Evolutionary conservation across 2,888 invertebrate species (phyloP), one percentile per base, ranked within the genome.

Genomic region (Sericinus montela): DNA sequence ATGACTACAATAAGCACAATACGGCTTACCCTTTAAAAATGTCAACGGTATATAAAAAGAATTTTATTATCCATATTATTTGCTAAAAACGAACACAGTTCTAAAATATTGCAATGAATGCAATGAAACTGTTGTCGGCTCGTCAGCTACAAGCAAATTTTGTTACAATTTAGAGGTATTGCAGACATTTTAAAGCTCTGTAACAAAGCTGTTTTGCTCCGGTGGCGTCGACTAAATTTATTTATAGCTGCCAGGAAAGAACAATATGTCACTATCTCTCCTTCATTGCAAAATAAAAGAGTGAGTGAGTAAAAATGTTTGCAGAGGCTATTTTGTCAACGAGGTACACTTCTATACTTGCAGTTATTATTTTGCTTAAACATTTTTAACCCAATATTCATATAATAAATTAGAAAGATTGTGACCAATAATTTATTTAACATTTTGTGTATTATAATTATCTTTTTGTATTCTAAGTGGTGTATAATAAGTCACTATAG

Each of bases 181-280:
- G 39, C 39, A 19, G 44, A 40, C 32, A 28, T 39, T 49, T 48
- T 49, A 44, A 49, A 49, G 49, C 49, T 25, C 32, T 30, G 40
- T 34, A 44, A 40, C 44, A 44, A 39, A 49, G 49, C 49, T 44
- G 39, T 49, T 46, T 49, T 44, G 49, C 49, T 49, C 35, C 39
- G 40, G 34, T 44, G 29, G 49, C 49, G 49, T 44, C 44, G 44
- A 49, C 44, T 43, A 49, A 49, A 49, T 49, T 49, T 49, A 49
- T 49, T 49, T 49, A 49, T 49, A 44, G 44, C 49, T 35, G 28
- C 28, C 49, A 39, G 39, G 49, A 44, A 44, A 49, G 39, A 44
- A 44, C 49, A 49, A 49, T 49, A 49, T 44, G 49, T 49, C 49
- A 49, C 49, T 35, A 49, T 35, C 44, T 49, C 48, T 48, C 38